A percentile compares a stretch with the other conserved stretches of the same genome.
phyloP scores from a whole-genome alignment of 2,113 vertebrate species.

The Dinomys branickii region DNA sequence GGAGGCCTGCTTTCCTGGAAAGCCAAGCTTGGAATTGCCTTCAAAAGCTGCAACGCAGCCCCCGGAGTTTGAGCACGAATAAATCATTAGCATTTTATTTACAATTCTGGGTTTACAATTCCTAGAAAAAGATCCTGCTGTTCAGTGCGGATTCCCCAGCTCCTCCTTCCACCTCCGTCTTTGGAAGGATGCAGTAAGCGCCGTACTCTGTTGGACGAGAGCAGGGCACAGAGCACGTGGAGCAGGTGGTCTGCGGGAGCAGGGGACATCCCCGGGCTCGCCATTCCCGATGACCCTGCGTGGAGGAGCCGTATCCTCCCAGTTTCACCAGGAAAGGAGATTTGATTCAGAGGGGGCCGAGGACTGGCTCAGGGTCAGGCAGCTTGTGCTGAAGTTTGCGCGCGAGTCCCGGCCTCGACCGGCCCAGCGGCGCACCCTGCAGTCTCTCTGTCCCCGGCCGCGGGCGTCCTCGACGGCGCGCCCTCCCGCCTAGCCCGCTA shows the following conservation, averaged over 20 bases:
- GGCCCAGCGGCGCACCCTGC: neutral
- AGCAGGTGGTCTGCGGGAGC: neutral
- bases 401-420: too few species aligned
- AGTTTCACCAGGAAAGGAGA: neutral
- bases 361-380: neutral
- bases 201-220: neutral
- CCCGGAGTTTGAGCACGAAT: conserved; percentile 80
- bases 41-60: conserved; percentile 76
- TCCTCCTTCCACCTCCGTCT: neutral
- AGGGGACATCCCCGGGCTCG: neutral
- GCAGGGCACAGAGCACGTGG: neutral
- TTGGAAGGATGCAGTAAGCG: neutral
- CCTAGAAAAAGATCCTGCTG: conserved; percentile 80
- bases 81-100: conserved; percentile 85
- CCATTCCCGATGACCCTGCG: neutral
- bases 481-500: conserved; percentile 61
- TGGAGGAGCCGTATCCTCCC: neutral
- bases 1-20: conserved; percentile 78
- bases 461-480: neutral
- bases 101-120: conserved; percentile 81
- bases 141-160: conserved; percentile 60
- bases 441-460: neutral
- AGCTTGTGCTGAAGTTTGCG: neutral
- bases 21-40: conserved; percentile 71
- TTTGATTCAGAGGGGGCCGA: neutral